Base-by-base conservation (phyloP, 2,797 vertebrate species). In the Cottoperca gobio region DNA sequence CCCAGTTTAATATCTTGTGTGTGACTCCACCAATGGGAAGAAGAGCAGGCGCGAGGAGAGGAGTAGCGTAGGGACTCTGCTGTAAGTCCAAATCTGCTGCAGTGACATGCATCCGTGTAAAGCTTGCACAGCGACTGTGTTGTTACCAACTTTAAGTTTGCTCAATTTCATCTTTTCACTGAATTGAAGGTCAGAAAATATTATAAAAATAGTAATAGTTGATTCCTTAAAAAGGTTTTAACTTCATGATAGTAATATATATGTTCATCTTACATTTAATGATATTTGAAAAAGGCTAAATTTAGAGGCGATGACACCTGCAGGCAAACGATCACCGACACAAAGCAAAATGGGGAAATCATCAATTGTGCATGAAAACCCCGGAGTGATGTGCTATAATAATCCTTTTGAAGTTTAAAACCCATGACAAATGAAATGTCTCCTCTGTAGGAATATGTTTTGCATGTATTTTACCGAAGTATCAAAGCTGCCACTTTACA, bases 1-100 rank as follows among this genome's bases (percentile, higher is more conserved):
- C 94, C 94, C 86, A 95, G 87, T 94, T n/a, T 95, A 91, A 78
- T 79, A 77, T 91, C 86, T 87, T 67, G 79, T 85, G 79, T 87
- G 78, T 84, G 78, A 88, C 76, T 89, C 82, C 81, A 66, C 84
- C 86, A 88, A 86, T 86, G 64, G 68, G 71, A 81, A 76, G 82
- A 43, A 70, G 81, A 82, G 82, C 84, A 67, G 73, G 53, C 58
- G 65, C 58, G 78, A 86, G 86, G 70, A 76, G 74, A 83, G 63
- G 67, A 79, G 84, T 28, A 78, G 82, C 70, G 37, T 17, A 76
- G 64, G 70, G 88, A 82, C 55, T 65, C 67, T 76, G 78, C 81
- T 86, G 65, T 39, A 43, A 82, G 68, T 66, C 23, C 31, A 85
- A 86, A 88, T 91, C 71, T 91, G 82, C 90, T 88, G 91, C 91